Conservation (phyloP, 2,888 invertebrate species). For the Mimas tiliae region DNA sequence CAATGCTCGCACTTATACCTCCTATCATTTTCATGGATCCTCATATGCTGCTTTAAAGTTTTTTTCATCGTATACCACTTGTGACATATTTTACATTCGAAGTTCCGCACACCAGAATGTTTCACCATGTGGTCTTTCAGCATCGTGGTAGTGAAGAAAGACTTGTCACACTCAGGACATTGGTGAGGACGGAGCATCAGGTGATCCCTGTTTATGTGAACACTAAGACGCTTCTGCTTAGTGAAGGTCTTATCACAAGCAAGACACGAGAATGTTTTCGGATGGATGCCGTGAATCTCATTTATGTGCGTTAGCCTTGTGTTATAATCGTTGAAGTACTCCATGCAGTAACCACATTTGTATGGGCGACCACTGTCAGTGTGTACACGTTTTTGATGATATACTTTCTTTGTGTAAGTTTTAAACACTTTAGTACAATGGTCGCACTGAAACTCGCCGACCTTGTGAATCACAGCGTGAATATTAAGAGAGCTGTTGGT, state of each 20-base stretch:
- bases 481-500: conserved; percentile 56
- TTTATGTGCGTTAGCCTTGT: conserved; percentile 54
- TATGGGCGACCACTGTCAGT: conserved; percentile 44
- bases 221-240: conserved; percentile 41
- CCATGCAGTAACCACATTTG: conserved; percentile 39
- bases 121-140: conserved; percentile 28
- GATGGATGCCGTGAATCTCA: conserved; percentile 49
- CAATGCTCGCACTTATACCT: conserved; percentile 50
- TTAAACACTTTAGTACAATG: conserved; percentile 76
- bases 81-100: conserved; percentile 29
- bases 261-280: conserved; percentile 48
- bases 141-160: conserved; percentile 33
- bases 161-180: conserved; percentile 64
- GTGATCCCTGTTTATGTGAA: conserved; percentile 60
- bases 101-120: conserved; percentile 28
- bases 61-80: conserved; percentile 48
- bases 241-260: conserved; percentile 54
- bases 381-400: conserved; percentile 74
- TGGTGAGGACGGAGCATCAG: conserved; percentile 59
- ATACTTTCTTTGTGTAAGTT: conserved; percentile 69
- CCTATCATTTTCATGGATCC: conserved; percentile 52
- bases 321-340: conserved; percentile 47
- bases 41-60: conserved; percentile 49
- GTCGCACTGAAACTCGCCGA: conserved; percentile 61
- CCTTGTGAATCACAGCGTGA: conserved; percentile 60